Base-by-base conservation (phyloP, 2,113 vertebrate genomes). In the Aegithalos caudatus region DNA sequence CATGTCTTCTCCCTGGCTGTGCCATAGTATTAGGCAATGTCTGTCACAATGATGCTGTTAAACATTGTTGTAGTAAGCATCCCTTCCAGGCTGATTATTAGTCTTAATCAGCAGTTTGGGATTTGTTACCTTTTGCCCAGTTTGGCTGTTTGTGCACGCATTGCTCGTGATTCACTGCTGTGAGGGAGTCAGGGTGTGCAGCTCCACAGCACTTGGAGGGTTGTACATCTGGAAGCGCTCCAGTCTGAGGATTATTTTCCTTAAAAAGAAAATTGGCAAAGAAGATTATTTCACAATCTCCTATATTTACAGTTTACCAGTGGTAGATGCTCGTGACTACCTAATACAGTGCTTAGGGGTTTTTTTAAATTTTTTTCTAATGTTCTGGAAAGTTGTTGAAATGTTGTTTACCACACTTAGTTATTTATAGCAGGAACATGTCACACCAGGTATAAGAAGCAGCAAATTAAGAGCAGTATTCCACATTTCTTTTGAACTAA, bases 251-350 rank as follows among this genome's bases (percentile, higher is more conserved):
- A 84, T 60, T 89, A 40, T 89, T 94, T 92, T 79, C 66, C 60
- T 86, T 90, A 64, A 66, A 96, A 94, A 92, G 71, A 88, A 90
- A 86, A 80, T 61, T 27, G 50, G 37, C 71, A 66, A 83, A 84
- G 70, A 71, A 57, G 70, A 56, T 86, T 50, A 53, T 91, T 66
- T 73, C 51, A 69, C 33, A 86, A 67, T 71, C 44, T 71, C n/a
- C n/a, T 77, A 0, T 53, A 70, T 83, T 95, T 89, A 67, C n/a
- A 85, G 1, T 67, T 87, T 60, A 89, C 60, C 44, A 29, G 33
- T 53, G 47, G 22, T 86, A 78, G 44, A 38, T 70, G 72, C 81
- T 92, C 0, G 0, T 92, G 86, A 91, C 81, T 92, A 76, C 45
- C 56, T 94, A 67, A 86, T 74, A 22, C 42, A 50, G 28, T 60